Conservation (phyloP, 2,888 invertebrate species). For the Acanthosepion esculentum region DNA sequence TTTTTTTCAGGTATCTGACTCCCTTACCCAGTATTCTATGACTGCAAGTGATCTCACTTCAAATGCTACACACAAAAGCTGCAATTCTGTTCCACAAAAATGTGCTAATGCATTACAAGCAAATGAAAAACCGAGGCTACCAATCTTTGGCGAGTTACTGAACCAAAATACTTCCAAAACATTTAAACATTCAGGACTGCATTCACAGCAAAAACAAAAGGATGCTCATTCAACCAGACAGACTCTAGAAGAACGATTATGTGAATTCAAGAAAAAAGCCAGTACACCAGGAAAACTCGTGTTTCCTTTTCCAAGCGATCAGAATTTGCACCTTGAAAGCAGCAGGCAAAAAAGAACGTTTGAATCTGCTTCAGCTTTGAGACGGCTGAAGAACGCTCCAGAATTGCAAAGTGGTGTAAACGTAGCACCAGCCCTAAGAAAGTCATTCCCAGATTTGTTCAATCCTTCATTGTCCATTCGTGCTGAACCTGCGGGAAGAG, state of each 20-base stretch:
- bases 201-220: neutral
- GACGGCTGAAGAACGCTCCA: neutral
- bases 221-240: neutral
- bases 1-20: constrained; percentile 10
- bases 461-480: neutral
- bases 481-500: constrained; percentile 2
- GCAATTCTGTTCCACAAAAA: neutral
- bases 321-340: neutral
- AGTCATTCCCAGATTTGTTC: neutral
- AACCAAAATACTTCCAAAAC: neutral
- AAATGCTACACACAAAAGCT: neutral
- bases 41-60: neutral
- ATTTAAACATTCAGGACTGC: neutral
- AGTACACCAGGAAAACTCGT: neutral
- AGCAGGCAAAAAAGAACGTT: neutral
- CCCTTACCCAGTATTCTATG: neutral
- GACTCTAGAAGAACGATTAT: neutral
- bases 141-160: neutral
- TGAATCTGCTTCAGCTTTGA: neutral
- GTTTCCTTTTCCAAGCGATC: neutral
- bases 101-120: neutral
- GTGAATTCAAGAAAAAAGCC: neutral
- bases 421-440: neutral
- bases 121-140: neutral
- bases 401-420: neutral